These are phyloP conservation scores for Aplodontia rufa DNA, from an alignment of 2,113 vertebrate genomes.

Conservation along the genomic window DNA sequence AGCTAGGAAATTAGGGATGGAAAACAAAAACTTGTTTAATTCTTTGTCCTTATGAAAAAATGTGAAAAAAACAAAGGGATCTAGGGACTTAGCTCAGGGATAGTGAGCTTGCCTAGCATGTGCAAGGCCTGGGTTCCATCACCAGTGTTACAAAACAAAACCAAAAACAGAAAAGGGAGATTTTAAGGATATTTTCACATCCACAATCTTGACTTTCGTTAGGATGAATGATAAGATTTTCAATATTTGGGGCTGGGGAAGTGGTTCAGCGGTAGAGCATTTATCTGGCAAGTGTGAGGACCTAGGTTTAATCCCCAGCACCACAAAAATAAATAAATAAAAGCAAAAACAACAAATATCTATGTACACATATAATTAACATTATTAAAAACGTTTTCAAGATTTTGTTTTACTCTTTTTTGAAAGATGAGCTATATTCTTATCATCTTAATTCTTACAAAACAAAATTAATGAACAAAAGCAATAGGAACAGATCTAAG, in stretches of 20 bases:
- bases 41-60: background rate
- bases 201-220: slow-evolving; percentile 18
- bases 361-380: no score
- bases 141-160: background rate
- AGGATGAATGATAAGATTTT: background rate
- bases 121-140: no score
- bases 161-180: background rate
- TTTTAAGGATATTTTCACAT: slow-evolving; percentile 12
- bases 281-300: no score
- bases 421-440: background rate
- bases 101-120: background rate
- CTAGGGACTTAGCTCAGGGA: background rate
- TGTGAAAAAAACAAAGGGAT: background rate
- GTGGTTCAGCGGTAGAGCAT: no score
- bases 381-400: background rate
- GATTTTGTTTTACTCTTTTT: background rate
- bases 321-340: background rate
- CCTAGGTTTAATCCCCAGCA: no score
- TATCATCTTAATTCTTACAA: background rate
- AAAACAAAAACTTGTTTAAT: background rate
- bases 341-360: no score
- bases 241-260: no score
- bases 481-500: background rate
- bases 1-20: background rate
- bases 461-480: slow-evolving; percentile 49